These are phyloP conservation scores for Mus pahari DNA, from an alignment of 2,113 vertebrate species.

Conservation along the genomic window DNA sequence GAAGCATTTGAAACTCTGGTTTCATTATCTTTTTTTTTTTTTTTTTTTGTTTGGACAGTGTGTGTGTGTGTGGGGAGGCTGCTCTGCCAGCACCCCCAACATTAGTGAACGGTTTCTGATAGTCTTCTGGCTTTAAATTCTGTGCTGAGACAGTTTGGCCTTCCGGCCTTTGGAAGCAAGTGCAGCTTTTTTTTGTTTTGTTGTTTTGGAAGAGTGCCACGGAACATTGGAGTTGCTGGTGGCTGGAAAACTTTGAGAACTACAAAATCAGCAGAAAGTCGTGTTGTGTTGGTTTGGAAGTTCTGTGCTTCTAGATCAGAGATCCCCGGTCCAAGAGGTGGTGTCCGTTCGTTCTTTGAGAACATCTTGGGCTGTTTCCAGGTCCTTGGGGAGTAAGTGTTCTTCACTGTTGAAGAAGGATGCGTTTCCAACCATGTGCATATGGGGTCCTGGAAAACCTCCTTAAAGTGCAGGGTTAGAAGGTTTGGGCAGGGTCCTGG, in stretches of 20 bases:
- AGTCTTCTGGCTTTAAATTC: constrained; percentile 46
- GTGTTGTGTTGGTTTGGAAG: constrained; percentile 57
- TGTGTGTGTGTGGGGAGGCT: background rate
- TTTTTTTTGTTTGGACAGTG: too few species aligned
- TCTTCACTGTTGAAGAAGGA: background rate
- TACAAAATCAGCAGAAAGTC: constrained; percentile 68
- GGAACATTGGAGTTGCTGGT: constrained; percentile 56
- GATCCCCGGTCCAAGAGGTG: background rate
- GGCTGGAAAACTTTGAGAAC: constrained; percentile 64
- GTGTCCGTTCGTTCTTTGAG: constrained; percentile 24
- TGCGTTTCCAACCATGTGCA: constrained; percentile 19
- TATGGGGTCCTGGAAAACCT: constrained; percentile 17
- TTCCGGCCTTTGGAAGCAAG: constrained; percentile 21
- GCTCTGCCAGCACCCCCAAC: background rate
- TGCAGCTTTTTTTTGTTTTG: constrained; percentile 20
- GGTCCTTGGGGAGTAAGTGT: background rate
- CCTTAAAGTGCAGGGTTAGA: constrained; percentile 26
- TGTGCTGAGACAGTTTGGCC: constrained; percentile 31
- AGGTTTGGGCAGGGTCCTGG: background rate
- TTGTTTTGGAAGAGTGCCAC: constrained; percentile 35
- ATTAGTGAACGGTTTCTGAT: background rate
- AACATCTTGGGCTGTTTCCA: constrained; percentile 6
- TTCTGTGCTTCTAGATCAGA: constrained; percentile 33
- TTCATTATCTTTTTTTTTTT: background rate
- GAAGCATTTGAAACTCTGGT: constrained; percentile 48